Base-by-base conservation (phyloP, 1,140 invertebrate genomes). In the Caenorhabditis inopinata region DNA sequence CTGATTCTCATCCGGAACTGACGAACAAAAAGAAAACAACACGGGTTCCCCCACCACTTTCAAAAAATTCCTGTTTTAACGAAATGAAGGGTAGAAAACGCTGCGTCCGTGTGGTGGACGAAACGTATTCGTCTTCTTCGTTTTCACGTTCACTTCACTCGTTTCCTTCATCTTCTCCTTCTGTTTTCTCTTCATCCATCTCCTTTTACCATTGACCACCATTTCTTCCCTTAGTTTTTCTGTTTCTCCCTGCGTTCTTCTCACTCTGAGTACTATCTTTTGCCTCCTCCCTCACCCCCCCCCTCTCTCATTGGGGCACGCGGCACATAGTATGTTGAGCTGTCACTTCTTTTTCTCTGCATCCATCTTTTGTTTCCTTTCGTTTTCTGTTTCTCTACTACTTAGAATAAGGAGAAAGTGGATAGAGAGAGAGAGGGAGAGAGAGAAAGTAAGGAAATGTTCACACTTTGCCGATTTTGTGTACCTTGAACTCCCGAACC, bases 401-500 rank as follows among this genome's bases (percentile, higher is more conserved):
- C n/a, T n/a, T n/a, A n/a, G n/a, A n/a, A n/a, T n/a, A n/a, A n/a
- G n/a, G n/a, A n/a, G n/a, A n/a, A n/a, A n/a, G n/a, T n/a, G n/a
- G n/a, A 27, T 16, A 53, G 49, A 53, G 23, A 53, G 18, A 21
- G 27, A 68, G 7, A 38, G 58, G 38, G 49, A 53, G 18, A 21
- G 38, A 68, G n/a, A 68, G 58, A 68, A 9, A 68, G 51, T 32
- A 58, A 32, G 18, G 51, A 58, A 4, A 68, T 21, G 38, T 38
- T 38, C 25, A 68, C 29, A 68, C 58, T 23, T 51, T n/a, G n/a
- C n/a, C 25, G 32, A 68, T 29, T 68, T 68, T 68, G 58, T 68
- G 58, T 68, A 68, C 32, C 11, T n/a, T 68, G 58, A 68, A 58
- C 51, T 16, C 25, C 25, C 27, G 58, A 68, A 58, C 51, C 27